Base-by-base conservation (phyloP, 2,888 invertebrate genomes). In the Microplitis deprimator region DNA sequence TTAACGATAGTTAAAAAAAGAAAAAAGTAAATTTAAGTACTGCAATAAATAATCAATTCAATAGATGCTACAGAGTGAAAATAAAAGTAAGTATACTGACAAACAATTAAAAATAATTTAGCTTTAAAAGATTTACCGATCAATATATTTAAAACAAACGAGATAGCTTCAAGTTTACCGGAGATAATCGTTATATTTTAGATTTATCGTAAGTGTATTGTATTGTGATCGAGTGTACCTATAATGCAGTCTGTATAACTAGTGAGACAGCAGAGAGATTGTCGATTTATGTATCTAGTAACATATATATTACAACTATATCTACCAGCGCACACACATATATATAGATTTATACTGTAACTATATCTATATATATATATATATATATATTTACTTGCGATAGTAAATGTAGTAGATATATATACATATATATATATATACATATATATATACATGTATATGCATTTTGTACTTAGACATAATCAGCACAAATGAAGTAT, bases 401-500 rank as follows among this genome's bases (percentile, higher is more conserved):
- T 50, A 50, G 50, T 50, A 8, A 8, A 50, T 8, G 50, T 50
- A 50, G 13, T 50, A 41, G 65, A 29, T 67, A 13, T 38, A 40
- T 59, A 71, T 41, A 40, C 50, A n/a, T 38, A 50, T 50, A 50
- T 60, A 20, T 39, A 38, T 70, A 50, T 40, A 40, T 17, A 20
- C 75, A 65, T 41, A 60, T 70, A 7, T 65, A 65, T 73, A 70
- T 67, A 73, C 20, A 76, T 50, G 74, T 41, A 10, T 68, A 7
- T 65, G 68, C 16, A 40, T 68, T 40, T 13, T 40, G 40, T 68
- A 50, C 73, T 20, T 76, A 77, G 84, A 83, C 84, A 87, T 85
- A 87, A 87, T 88, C 86, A 85, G 84, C 82, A 83, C 82, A 85
- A 87, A 85, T 87, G 87, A 87, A 87, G 87, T 86, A 86, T 84